These are phyloP conservation scores for Syndactyla subalaris DNA, from an alignment of 2,797 vertebrate species.

Conservation along the genomic window DNA sequence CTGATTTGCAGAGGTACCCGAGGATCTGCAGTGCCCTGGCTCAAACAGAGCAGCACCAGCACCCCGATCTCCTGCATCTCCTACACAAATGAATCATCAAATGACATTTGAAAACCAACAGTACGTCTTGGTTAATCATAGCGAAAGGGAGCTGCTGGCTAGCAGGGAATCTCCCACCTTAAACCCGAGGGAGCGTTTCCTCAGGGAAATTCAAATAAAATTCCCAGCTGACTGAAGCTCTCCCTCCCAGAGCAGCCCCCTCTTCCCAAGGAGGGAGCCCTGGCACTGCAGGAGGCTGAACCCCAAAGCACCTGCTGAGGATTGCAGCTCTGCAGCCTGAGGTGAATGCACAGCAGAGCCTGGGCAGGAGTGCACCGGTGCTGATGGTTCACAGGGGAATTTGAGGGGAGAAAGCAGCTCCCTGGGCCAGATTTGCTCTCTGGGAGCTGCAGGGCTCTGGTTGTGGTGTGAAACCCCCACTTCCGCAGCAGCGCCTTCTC, in stretches of 20 bases:
- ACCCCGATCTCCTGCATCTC: background rate
- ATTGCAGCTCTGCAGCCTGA: background rate
- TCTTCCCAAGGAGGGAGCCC: background rate
- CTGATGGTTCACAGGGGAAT: background rate
- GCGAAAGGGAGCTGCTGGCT: slow-evolving; percentile 26
- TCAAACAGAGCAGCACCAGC: background rate
- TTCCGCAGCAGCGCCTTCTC: slow-evolving; percentile 46
- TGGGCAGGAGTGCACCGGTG: fast-evolving
- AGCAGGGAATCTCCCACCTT: background rate
- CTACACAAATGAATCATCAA: slow-evolving; percentile 61
- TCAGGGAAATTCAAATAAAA: background rate
- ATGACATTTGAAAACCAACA: slow-evolving; percentile 48
- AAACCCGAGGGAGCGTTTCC: background rate
- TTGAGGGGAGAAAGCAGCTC: background rate
- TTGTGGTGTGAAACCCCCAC: slow-evolving; percentile 39
- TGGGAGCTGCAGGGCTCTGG: background rate
- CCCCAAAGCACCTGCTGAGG: background rate
- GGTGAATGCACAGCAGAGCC: background rate
- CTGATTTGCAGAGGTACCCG: background rate
- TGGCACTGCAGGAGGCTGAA: background rate
- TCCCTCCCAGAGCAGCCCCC: background rate
- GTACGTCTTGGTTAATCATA: slow-evolving; percentile 28
- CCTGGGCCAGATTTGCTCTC: background rate
- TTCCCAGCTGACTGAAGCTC: background rate
- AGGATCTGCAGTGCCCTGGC: slow-evolving; percentile 1